Conservation (phyloP, 2,888 invertebrate genomes). For the Epinotia ramella region DNA sequence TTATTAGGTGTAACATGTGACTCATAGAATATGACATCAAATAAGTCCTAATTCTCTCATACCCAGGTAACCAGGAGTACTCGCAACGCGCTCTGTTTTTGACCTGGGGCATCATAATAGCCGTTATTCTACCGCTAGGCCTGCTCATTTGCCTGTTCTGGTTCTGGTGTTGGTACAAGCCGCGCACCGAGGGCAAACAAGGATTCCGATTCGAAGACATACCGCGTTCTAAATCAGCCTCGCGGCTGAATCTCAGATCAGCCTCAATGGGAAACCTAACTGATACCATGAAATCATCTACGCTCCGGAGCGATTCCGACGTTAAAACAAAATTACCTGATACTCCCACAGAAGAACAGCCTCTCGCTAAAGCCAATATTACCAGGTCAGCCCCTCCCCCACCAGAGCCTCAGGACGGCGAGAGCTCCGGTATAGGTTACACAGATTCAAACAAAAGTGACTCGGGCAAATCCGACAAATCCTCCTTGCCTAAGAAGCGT, state of each 20-base stretch:
- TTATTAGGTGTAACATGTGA: background rate
- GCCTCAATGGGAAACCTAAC: conserved; percentile 83
- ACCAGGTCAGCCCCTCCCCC: conserved; percentile 69
- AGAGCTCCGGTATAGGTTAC: conserved; percentile 82
- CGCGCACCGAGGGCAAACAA: conserved; percentile 84
- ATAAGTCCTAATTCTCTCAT: conserved; percentile 52
- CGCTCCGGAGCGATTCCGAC: conserved; percentile 72
- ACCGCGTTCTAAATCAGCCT: conserved; percentile 86
- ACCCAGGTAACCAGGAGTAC: conserved; percentile 87
- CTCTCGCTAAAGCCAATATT: conserved; percentile 57
- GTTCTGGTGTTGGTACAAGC: conserved; percentile 87
- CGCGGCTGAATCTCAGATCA: conserved; percentile 84
- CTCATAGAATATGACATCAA: conserved; percentile 13
- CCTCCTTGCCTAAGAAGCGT: conserved; percentile 85
- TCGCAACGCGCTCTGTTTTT: conserved; percentile 90
- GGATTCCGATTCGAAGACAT: conserved; percentile 84
- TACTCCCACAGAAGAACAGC: conserved; percentile 73
- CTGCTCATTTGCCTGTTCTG: conserved; percentile 87
- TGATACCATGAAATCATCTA: conserved; percentile 79
- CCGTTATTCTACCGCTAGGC: conserved; percentile 88
- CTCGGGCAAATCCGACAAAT: conserved; percentile 81
- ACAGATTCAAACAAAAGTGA: conserved; percentile 83
- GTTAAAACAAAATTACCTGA: conserved; percentile 69
- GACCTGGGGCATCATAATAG: conserved; percentile 90
- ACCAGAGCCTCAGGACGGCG: conserved; percentile 73